Base-by-base conservation (phyloP, 2,113 vertebrate genomes). In the Cisticola juncidis region DNA sequence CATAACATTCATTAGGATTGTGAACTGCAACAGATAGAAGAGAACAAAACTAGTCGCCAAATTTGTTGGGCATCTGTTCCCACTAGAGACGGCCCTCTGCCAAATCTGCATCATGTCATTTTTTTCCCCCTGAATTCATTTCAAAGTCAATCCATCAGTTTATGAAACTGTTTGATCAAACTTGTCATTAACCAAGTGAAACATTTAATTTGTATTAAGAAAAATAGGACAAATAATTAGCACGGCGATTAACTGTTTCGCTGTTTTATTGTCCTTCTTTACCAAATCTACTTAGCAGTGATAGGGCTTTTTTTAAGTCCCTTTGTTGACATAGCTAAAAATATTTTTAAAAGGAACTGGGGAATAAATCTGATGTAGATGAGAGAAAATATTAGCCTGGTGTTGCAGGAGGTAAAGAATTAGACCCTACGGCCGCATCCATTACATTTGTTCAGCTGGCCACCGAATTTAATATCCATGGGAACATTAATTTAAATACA, bases 1-100 rank as follows among this genome's bases (percentile, higher is more conserved):
- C 98, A 98, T 98, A 98, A 98, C 98, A 98, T 98, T 98, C 98
- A 98, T 98, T 98, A 98, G 98, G 98, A 98, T 98, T 98, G 98
- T 97, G 98, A 98, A 98, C 97, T 97, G 98, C 98, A 98, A 98
- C 98, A 98, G 98, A 98, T 97, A 98, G 98, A 98, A 97, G 98
- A 98, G 98, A 98, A 98, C 98, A 98, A 98, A 98, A 98, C 98
- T 98, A 98, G 97, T 98, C 97, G 98, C 98, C 98, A 98, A 98
- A 98, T 98, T 98, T 97, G 98, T 97, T 97, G 98, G 98, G 98
- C 98, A 98, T 98, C 98, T 98, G 98, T 98, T 98, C 98, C 97
- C 97, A 98, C 98, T 98, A 97, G 98, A 98, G 98, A 98, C 98
- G 94, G 98, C 97, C 98, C 98, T 98, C 97, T 98, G 98, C 98